Percentiles rank a stretch among this genome's conserved stretches.
Conservation (phyloP, 1,140 invertebrate species). For the Heliconius hewitsoni region DNA sequence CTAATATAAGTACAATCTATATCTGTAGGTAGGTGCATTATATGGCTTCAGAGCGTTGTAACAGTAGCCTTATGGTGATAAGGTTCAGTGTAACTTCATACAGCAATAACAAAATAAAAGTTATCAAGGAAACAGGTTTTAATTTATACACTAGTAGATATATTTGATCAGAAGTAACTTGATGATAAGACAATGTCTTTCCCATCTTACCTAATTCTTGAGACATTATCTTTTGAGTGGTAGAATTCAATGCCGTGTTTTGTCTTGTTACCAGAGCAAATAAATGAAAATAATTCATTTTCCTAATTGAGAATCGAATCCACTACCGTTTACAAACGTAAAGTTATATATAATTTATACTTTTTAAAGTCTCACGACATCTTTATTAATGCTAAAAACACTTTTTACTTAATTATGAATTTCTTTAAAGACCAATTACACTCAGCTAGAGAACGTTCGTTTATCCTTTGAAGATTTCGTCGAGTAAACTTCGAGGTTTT, state of each 20-base stretch:
- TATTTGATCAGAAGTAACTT: not conserved
- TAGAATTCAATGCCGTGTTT: not conserved
- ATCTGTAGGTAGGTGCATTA: no score
- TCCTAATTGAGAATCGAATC: not conserved
- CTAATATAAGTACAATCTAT: no score
- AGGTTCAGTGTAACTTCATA: no score
- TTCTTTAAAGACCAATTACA: conserved; percentile 3
- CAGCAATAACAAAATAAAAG: no score
- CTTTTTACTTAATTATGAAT: conserved; percentile 6
- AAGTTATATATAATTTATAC: not conserved
- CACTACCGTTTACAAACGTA: not conserved
- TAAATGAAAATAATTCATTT: not conserved
- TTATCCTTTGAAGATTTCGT: conserved; percentile 1
- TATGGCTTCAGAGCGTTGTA: no score
- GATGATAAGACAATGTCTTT: not conserved
- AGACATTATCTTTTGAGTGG: not conserved
- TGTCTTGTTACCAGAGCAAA: no score
- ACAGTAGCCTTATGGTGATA: no score
- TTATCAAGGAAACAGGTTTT: no score
- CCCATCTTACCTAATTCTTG: not conserved
- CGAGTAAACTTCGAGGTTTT: not conserved
- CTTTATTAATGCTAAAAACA: not conserved
- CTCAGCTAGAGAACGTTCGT: not conserved
- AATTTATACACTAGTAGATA: no score
- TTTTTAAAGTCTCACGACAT: not conserved